Evolutionary conservation across 2,888 invertebrate species (phyloP), one percentile per base, ranked within the genome.

Genomic region (Lycaena phlaeas): DNA sequence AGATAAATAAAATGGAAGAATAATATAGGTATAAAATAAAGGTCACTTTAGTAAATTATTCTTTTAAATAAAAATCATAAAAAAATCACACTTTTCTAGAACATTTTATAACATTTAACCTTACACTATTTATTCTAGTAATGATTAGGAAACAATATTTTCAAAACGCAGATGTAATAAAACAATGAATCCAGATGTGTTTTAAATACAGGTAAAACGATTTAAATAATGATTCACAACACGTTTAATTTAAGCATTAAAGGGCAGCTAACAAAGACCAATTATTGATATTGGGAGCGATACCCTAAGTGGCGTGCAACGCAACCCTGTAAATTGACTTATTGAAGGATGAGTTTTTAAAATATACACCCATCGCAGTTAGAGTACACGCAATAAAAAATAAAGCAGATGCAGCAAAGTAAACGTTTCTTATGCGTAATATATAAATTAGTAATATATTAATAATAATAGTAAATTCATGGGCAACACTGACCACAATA

Each of bases 241-340:
- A 27, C 27, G 25, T 27, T 36, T 47, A 36, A 41, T 44, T 41
- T 36, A 37, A 46, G 49, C 49, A 48, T 48, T 52, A 64, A 73
- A 69, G 68, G 68, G 68, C 69, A 60, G 2, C 22, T 59, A 78
- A 78, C 79, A 79, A 79, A 74, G 69, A 66, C 66, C 76, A 73
- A 81, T 81, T 71, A 78, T 70, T 67, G 69, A 68, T 67, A 73
- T 73, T 68, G 65, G 64, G 61, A 66, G 61, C 64, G 58, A 67
- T 56, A 70, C 72, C 74, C 72, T 63, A 74, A 78, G 76, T 79
- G 74, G 77, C 78, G 77, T 72, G 76, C 73, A 61, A 57, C 56
- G 58, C 58, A 59, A 68, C 73, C 69, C 67, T 69, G 75, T 81
- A 82, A 81, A 82, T 84, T 84, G 82, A 84, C 84, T 82, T 82